A percentile compares a stretch with the other conserved stretches of the same genome.
Evolutionary conservation across 2,797 vertebrate genomes (phyloP).

Genomic region (Pagetopsis macropterus): DNA sequence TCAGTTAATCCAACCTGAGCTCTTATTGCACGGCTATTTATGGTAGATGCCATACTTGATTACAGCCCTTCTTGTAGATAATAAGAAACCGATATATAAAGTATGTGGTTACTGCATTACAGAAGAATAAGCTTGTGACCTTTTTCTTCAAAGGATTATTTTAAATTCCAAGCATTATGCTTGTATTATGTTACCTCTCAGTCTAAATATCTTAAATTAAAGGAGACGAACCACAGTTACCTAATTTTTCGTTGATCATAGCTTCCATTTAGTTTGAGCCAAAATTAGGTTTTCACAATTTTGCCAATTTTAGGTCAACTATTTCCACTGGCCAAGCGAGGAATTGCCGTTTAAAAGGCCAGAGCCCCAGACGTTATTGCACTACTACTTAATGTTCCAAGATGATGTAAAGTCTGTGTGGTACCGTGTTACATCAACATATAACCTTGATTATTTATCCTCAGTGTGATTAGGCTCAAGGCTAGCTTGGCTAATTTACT

Average conservation of each 20-base stretch:
- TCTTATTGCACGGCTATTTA: constrained; percentile 39
- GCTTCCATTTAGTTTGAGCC: constrained; percentile 63
- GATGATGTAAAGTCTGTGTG: constrained; percentile 55
- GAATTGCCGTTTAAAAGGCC: constrained; percentile 45
- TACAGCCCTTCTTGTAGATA: constrained; percentile 26
- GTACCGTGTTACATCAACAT: constrained; percentile 41
- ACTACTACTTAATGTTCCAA: constrained; percentile 31
- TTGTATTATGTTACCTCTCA: constrained; percentile 32
- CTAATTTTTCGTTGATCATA: constrained; percentile 70
- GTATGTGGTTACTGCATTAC: neutral
- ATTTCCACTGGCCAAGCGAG: constrained; percentile 73
- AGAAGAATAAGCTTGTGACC: constrained; percentile 15
- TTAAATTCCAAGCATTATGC: constrained; percentile 28
- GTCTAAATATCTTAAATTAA: constrained; percentile 49
- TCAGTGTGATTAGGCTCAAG: neutral
- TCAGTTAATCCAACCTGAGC: constrained; percentile 37
- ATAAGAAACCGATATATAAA: constrained; percentile 23
- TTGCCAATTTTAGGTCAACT: constrained; percentile 63
- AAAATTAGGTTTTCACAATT: constrained; percentile 62
- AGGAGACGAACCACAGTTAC: constrained; percentile 62
- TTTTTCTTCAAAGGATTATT: constrained; percentile 32
- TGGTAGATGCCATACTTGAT: constrained; percentile 34
- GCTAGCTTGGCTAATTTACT: constrained; percentile 1
- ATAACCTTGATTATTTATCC: constrained; percentile 21
- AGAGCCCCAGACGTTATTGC: constrained; percentile 62